Evolutionary conservation across 1,140 invertebrate genomes (phyloP).

Genomic region (Campodea augens): DNA sequence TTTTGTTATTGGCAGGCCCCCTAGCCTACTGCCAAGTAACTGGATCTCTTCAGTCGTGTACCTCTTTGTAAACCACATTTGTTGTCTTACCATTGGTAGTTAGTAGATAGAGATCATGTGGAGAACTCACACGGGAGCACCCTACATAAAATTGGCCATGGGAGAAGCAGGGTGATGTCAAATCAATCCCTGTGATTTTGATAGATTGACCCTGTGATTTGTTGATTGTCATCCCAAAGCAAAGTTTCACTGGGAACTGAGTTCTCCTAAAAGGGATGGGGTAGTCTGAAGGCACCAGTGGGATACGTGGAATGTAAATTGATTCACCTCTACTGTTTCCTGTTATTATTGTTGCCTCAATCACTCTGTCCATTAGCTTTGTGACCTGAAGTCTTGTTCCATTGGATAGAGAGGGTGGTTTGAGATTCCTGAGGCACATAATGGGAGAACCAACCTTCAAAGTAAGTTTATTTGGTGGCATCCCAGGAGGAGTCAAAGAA

Average conservation of each 20-base stretch:
- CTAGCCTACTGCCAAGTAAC: too few species aligned
- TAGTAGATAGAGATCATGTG: too few species aligned
- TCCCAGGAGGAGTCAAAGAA: slow-evolving; percentile 14
- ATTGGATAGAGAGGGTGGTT: slow-evolving; percentile 25
- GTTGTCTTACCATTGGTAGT: too few species aligned
- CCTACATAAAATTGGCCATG: slow-evolving; percentile 28
- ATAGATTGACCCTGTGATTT: slow-evolving; percentile 32
- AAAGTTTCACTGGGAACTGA: slow-evolving; percentile 29
- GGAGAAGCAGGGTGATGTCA: slow-evolving; percentile 22
- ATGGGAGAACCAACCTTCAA: slow-evolving; percentile 24
- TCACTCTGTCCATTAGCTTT: slow-evolving; percentile 22
- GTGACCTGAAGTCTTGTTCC: slow-evolving; percentile 23
- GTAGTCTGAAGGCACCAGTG: slow-evolving; percentile 21
- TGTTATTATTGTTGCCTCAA: slow-evolving; percentile 24
- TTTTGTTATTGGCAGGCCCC: too few species aligned
- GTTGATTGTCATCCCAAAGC: slow-evolving; percentile 33
- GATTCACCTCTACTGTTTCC: slow-evolving; percentile 25
- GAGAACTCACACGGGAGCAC: too few species aligned
- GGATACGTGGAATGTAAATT: slow-evolving; percentile 23
- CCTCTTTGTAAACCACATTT: too few species aligned
- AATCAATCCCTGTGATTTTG: slow-evolving; percentile 20
- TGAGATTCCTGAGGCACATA: slow-evolving; percentile 25
- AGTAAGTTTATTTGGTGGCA: slow-evolving; percentile 13
- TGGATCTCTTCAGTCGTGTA: too few species aligned
- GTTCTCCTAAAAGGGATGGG: slow-evolving; percentile 25